Base-by-base conservation (phyloP, 2,113 vertebrate genomes). In the Heteronetta atricapilla region DNA sequence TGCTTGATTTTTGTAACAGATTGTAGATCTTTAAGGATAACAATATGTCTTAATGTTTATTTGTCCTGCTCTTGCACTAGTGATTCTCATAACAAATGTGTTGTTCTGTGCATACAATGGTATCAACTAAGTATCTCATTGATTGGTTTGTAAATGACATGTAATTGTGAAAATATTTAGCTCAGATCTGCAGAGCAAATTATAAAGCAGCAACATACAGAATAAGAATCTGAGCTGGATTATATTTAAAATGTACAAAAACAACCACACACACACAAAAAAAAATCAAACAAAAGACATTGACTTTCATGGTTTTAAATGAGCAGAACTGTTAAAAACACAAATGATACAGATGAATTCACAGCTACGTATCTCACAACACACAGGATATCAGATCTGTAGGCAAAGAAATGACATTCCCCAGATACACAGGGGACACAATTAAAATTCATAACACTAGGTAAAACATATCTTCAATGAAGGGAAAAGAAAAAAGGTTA, bases 131-230 rank as follows among this genome's bases (percentile, higher is more conserved):
- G 52, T 53, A 82, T 90, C 53, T 73, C 76, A 90, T 13, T 66
- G 31, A 76, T 66, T 40, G 33, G 28, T 42, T 69, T 88, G 46
- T 33, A 79, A 93, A 79, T 58, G 73, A 55, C 70, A 60, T 29
- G 36, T 31, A 89, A 84, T 50, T 82, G 50, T 89, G 78, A 58
- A 76, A 76, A n/a, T 75, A 81, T 80, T 87, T 92, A 88, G 83
- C 77, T 90, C 62, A 88, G 86, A 72, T 56, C 74, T 74, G 52
- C 83, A 94, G 80, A 86, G 56, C 42, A 81, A 77, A 78, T 70
- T 52, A 55, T 70, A 83, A 86, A 95, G 79, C 73, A 72, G 75
- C 63, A 88, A 62, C 29, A 77, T 77, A 93, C 60, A 64, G 74
- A 3, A 59, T 38, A 44, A 66, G 53, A 82, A 62, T 76, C 48